These are phyloP conservation scores for Hofmannophila pseudospretella DNA, from an alignment of 2,888 invertebrate genomes.

Conservation along the genomic window DNA sequence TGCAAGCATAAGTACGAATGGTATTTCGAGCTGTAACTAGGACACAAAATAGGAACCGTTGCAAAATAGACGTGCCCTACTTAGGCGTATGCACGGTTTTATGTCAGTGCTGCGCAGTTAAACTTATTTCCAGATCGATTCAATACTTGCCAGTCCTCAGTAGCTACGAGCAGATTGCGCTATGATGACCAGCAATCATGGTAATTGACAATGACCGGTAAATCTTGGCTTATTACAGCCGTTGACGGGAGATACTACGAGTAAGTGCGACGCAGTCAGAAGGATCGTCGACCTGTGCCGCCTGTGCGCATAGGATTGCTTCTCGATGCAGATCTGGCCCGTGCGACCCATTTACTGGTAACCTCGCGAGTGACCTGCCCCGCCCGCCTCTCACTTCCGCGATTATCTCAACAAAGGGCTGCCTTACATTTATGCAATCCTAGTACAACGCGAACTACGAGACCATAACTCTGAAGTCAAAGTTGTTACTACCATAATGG, in stretches of 20 bases:
- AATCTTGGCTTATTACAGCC: constrained; percentile 34
- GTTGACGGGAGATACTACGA: constrained; percentile 1
- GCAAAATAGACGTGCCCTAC: constrained; percentile 16
- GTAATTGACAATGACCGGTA: constrained; percentile 40
- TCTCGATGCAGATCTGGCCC: constrained; percentile 1
- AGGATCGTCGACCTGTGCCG: constrained; percentile 14
- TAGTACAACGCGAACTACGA: not conserved
- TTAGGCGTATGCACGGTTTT: constrained; percentile 10
- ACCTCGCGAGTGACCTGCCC: constrained; percentile 2
- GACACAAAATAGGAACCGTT: constrained; percentile 17
- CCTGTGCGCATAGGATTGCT: constrained; percentile 10
- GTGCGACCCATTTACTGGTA: constrained; percentile 2
- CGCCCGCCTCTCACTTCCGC: constrained; percentile 1
- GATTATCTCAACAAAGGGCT: constrained; percentile 2
- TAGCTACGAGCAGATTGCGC: constrained; percentile 19
- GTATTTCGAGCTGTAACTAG: constrained; percentile 7
- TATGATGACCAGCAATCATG: constrained; percentile 29
- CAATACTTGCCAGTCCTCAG: constrained; percentile 1
- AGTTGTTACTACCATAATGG: not conserved
- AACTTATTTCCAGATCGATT: constrained; percentile 22
- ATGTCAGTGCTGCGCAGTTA: constrained; percentile 14
- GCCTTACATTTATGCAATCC: constrained; percentile 4
- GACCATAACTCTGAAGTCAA: not conserved
- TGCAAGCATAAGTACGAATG: too few species aligned
- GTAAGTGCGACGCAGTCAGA: not conserved